Base-by-base conservation (phyloP, 2,888 invertebrate species). In the Vanessa cardui region DNA sequence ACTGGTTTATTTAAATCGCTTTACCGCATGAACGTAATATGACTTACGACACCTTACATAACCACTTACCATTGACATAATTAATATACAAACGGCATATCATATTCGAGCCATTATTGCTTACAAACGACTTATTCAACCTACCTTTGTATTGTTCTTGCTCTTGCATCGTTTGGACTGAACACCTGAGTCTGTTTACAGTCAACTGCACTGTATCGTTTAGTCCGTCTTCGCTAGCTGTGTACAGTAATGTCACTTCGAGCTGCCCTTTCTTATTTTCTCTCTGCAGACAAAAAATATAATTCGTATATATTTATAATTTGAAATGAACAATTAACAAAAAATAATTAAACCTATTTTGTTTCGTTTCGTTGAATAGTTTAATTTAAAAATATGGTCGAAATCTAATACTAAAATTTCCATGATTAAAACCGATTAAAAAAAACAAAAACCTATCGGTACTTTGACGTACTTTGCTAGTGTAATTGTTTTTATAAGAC, bases 161-260 rank as follows among this genome's bases (percentile, higher is more conserved):
- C 73, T 95, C 94, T 74, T 95, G 95, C 95, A 96, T 95, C n/a
- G 95, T 95, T 80, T 94, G 94, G 68, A 96, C 91, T 68, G 94
- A 95, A 81, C 95, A 95, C 68, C 95, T 88, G 69, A 95, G 86
- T 73, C 95, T 92, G 72, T 94, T 94, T 47, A 96, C 90, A 9
- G 94, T 94, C 45, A 96, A 83, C 76, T 95, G 94, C 66, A 96
- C 92, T 21, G 90, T 87, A 74, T 95, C 95, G 74, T 94, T 94
- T 64, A 94, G 89, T 0, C 95, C 95, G 73, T 95, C 95, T 80
- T 95, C 95, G 64, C 94, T 95, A 49, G 94, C 92, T 18, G 94
- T 94, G 82, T 95, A 95, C 58, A 94, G 84, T 46, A 96, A 83
- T 0, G 95, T 94, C 75, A 96, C 87, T 81, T 96, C 96, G 39